Conservation (phyloP, 2,888 invertebrate genomes). For the Melieria omissa region DNA sequence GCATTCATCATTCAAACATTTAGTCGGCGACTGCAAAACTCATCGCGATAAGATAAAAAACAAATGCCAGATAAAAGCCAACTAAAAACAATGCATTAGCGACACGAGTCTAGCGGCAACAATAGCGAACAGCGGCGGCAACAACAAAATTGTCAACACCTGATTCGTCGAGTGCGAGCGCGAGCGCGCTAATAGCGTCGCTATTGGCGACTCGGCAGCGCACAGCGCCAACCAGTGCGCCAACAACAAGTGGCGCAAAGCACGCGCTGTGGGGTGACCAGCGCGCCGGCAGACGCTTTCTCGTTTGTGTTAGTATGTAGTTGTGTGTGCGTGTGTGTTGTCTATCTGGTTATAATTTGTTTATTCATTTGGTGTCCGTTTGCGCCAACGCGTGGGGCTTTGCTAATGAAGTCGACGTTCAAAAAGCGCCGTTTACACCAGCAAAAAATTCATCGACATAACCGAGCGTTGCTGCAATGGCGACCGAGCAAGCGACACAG, state of each 20-base stretch:
- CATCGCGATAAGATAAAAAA: too few species aligned
- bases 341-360: neutral
- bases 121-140: conserved; percentile 22
- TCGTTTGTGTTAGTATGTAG: neutral
- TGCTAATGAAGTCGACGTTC: conserved; percentile 18
- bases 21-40: too few species aligned
- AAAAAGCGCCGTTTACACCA: too few species aligned
- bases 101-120: conserved; percentile 6
- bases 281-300: neutral
- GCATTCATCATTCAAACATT: too few species aligned
- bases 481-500: too few species aligned
- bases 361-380: too few species aligned
- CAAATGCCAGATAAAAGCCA: too few species aligned
- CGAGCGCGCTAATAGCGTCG: neutral
- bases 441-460: too few species aligned
- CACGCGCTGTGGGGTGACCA: neutral
- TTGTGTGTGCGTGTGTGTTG: conserved; percentile 14
- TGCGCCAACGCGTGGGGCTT: neutral
- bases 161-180: conserved; percentile 50
- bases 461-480: too few species aligned
- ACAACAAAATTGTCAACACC: conserved; percentile 48
- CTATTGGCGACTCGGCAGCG: neutral
- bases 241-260: too few species aligned
- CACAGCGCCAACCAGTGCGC: too few species aligned
- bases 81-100: neutral